A percentile compares a stretch with the other conserved stretches of the same genome.
Evolutionary conservation across 2,888 invertebrate genomes (phyloP).

Genomic region (Eupithecia tripunctaria): DNA sequence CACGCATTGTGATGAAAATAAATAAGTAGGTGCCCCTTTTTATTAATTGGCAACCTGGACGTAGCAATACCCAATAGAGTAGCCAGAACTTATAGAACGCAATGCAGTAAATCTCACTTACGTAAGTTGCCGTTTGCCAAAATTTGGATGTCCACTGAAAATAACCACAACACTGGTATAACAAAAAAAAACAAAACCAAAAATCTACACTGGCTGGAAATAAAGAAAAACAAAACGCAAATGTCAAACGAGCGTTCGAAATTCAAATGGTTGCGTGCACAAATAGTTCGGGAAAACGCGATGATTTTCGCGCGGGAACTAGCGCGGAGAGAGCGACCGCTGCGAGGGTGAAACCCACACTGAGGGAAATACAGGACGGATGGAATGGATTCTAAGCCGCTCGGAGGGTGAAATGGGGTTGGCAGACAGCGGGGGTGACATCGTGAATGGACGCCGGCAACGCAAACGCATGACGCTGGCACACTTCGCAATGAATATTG

Average conservation of each 20-base stretch:
- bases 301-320: conserved; percentile 45
- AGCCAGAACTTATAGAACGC: conserved; percentile 58
- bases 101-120: conserved; percentile 80
- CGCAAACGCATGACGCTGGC: conserved; percentile 49
- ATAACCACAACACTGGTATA: conserved; percentile 52
- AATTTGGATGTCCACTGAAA: conserved; percentile 59
- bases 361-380: conserved; percentile 47
- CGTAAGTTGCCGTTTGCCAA: conserved; percentile 77
- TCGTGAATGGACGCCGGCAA: conserved; percentile 59
- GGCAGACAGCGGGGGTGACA: conserved; percentile 51
- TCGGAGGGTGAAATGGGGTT: conserved; percentile 64
- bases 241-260: conserved; percentile 47
- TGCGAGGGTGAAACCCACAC: conserved; percentile 62
- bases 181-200: conserved; percentile 53
- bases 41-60: not conserved
- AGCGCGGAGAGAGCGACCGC: conserved; percentile 52
- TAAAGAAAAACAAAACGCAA: conserved; percentile 51
- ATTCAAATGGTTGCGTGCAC: conserved; percentile 65
- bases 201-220: conserved; percentile 47
- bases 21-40: not conserved
- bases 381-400: conserved; percentile 47
- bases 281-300: conserved; percentile 67
- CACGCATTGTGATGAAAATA: not conserved
- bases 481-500: conserved; percentile 47
- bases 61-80: not conserved